Evolutionary conservation across 2,113 vertebrate species (phyloP).

Genomic region (Tragelaphus strepsiceros): DNA sequence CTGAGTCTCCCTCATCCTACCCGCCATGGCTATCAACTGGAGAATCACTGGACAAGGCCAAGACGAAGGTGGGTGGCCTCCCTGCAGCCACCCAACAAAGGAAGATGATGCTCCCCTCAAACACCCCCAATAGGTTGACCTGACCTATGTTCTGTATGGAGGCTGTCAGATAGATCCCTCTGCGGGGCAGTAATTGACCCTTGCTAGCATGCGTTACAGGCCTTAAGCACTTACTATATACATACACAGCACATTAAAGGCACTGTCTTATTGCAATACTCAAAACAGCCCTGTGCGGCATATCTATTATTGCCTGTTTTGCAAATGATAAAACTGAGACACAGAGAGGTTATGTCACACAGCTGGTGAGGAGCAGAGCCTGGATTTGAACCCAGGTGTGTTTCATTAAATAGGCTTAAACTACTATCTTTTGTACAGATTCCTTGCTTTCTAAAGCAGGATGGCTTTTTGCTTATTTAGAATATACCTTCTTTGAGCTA

Average conservation of each 20-base stretch:
- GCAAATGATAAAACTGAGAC: neutral
- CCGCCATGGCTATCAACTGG: accelerated
- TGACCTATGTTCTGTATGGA: neutral
- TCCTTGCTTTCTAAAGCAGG: neutral
- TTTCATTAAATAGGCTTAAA: neutral
- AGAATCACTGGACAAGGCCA: neutral
- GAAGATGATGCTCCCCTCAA: neutral
- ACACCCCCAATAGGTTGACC: neutral
- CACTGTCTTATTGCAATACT: neutral
- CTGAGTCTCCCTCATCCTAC: neutral
- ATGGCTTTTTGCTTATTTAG: neutral
- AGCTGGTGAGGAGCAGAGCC: neutral
- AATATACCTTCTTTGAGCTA: neutral
- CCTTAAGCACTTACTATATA: neutral
- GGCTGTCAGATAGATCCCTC: neutral
- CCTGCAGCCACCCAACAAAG: neutral
- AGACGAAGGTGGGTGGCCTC: neutral
- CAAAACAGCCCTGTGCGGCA: neutral
- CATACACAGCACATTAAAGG: neutral
- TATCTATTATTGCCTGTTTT: neutral
- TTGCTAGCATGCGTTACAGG: neutral
- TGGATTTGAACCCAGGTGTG: neutral
- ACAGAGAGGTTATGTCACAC: neutral
- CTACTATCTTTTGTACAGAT: neutral
- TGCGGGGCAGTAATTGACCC: neutral